A percentile compares a stretch with the other conserved stretches of the same genome.
Conservation (phyloP, 2,797 vertebrate species). For the Sparidentex hasta region DNA sequence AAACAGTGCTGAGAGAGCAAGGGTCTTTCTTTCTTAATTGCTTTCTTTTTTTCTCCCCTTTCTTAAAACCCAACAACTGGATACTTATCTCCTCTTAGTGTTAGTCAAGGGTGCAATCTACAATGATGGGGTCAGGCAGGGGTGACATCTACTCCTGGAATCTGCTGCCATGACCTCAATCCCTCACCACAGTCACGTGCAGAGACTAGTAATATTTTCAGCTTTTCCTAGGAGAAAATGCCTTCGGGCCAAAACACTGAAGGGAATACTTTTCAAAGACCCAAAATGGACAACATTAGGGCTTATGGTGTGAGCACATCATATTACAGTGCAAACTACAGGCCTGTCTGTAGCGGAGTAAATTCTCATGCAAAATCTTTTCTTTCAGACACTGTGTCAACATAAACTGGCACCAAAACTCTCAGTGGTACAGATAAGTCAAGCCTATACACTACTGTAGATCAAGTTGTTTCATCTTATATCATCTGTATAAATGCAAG, state of each 20-base stretch:
- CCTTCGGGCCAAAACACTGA: conserved; percentile 1
- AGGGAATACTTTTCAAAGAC: conserved; percentile 21
- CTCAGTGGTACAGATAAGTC: not conserved
- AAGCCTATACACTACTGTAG: not conserved
- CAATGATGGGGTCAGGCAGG: not conserved
- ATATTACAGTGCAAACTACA: not conserved
- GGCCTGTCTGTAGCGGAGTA: not conserved
- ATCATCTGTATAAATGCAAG: not conserved
- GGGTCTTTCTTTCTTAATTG: not conserved
- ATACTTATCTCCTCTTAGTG: not conserved
- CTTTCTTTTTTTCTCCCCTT: not conserved
- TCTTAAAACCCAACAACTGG: not conserved
- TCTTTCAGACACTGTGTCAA: not conserved
- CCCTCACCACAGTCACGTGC: conserved; percentile 26
- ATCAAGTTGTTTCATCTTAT: not conserved
- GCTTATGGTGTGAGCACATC: conserved; percentile 7
- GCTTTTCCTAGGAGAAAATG: conserved; percentile 10
- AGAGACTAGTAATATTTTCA: conserved; percentile 34
- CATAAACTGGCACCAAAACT: not conserved
- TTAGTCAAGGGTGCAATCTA: conserved; percentile 7
- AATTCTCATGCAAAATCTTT: not conserved
- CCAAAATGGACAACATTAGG: conserved; percentile 17
- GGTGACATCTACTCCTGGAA: conserved; percentile 10
- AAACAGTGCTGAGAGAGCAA: conserved; percentile 1
- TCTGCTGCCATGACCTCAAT: conserved; percentile 23